Conservation (phyloP, 2,113 vertebrate species). For the Dromaius novaehollandiae region DNA sequence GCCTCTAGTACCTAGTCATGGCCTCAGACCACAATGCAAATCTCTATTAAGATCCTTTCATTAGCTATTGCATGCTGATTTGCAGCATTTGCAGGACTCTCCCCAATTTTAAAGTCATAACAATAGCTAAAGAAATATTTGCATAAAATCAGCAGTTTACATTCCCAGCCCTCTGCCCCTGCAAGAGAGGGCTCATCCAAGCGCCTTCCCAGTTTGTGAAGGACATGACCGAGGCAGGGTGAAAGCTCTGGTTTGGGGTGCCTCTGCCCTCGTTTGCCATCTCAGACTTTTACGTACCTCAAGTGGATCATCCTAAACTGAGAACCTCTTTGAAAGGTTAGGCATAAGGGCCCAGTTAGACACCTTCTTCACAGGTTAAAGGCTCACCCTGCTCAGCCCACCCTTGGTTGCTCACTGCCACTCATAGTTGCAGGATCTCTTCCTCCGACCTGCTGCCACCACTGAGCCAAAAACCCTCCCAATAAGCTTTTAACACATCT, state of each 20-base stretch:
- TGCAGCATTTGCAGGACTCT: background rate
- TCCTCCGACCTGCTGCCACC: background rate
- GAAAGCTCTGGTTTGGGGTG: background rate
- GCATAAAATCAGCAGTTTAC: background rate
- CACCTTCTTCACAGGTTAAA: too few species aligned
- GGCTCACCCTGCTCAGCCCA: background rate
- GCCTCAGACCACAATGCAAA: background rate
- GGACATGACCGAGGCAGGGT: too few species aligned
- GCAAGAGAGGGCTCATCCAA: too few species aligned
- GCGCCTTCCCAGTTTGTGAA: background rate
- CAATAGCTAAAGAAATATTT: background rate
- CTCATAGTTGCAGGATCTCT: background rate
- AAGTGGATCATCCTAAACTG: background rate
- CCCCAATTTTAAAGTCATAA: background rate
- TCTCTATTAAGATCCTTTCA: background rate
- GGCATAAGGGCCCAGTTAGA: background rate
- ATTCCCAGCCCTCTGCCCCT: background rate
- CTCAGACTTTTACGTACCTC: background rate
- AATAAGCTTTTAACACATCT: background rate
- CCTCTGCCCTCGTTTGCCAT: background rate
- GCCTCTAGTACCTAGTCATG: rapidly evolving
- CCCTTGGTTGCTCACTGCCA: background rate
- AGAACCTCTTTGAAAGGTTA: background rate
- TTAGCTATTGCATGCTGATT: background rate
- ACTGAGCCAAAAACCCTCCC: background rate